Evolutionary conservation across 2,888 invertebrate genomes (phyloP), one percentile per base, ranked within the genome.

Genomic region (Helicoverpa assulta): DNA sequence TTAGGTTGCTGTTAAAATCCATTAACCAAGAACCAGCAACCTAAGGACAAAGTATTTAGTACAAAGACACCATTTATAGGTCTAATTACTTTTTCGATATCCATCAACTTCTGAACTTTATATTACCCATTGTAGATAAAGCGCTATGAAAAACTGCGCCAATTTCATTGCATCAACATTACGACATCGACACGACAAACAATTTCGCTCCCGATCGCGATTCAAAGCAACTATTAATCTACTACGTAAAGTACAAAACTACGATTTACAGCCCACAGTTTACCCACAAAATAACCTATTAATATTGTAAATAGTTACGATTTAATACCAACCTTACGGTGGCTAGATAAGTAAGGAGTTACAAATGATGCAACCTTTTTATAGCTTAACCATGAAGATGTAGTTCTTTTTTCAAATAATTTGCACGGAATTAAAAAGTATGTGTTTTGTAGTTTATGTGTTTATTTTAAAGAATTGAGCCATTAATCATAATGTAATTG

Each of bases 281-380:
- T 87, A 85, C 84, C 83, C 85, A 91, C 91, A 92, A 92, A 93
- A 92, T 91, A 89, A 90, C 88, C 92, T 89, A 94, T 94, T 93
- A 93, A 93, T 93, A 91, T 90, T 90, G 88, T 88, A 91, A 93
- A 93, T 92, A 88, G 91, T 91, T 90, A 91, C 92, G 83, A 94
- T 93, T 94, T 93, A 90, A 89, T 89, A 90, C 84, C 60, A 60
- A 64, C 61, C 40, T 65, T 61, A 59, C 59, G 57, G 78, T 72
- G 72, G 73, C 67, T 78, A 47, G 55, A 54, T 37, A 54, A 71
- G 70, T 64, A 33, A 56, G 33, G 69, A 54, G 58, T 71, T 73
- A 73, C 67, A 81, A 81, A 79, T 83, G 58, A 54, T 65, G 26
- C 66, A 61, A 77, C 75, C 63, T 76, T 71, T 26, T 71, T 60